Evolutionary conservation across 2,113 vertebrate genomes (phyloP), one percentile per base, ranked within the genome.

Genomic region (Paraplagusia blochii): DNA sequence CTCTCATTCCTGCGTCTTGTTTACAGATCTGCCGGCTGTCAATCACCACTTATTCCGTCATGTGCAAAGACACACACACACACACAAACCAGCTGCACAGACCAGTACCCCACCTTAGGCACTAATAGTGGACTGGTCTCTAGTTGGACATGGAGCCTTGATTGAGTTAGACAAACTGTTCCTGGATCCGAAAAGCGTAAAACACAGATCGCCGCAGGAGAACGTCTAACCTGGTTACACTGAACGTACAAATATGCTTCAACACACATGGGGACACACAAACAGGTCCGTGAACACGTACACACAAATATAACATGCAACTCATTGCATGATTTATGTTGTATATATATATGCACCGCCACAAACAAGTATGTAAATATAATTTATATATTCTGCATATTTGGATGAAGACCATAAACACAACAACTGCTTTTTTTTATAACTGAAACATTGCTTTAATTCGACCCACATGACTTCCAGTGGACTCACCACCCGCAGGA

Each of bases 1-100:
- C 56, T 58, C 18, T 68, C 71, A 58, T 29, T 53, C 46, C 60
- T 66, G 50, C 18, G 63, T 43, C 69, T 8, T 79, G 53, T 82
- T 74, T 77, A 74, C 63, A 53, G 38, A 70, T 52, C 76, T 80
- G 72, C 76, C 63, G 58, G 62, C 57, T 83, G 77, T 83, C 87
- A 86, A 53, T 86, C 79, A 77, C 53, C 45, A 63, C 16, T 72
- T 39, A 66, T 54, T 51, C 40, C 35, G 16, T 22, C 34, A 34
- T 55, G 52, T 12, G 8, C 22, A 2, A 29, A 29, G 39, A 53
- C 16, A 55, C 52, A 63, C 44, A 19, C 40, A 39, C 52, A 39
- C 33, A 13, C 43, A 34, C n/a, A 22, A 34, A 43, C 44, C 36
- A 18, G 48, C 52, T 58, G 17, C 53, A 46, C 33, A 39, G 60